These are phyloP conservation scores for Holothuria leucospilota DNA, from an alignment of 53 echinoderm and acorn worm genomes.

Conservation along the genomic window DNA sequence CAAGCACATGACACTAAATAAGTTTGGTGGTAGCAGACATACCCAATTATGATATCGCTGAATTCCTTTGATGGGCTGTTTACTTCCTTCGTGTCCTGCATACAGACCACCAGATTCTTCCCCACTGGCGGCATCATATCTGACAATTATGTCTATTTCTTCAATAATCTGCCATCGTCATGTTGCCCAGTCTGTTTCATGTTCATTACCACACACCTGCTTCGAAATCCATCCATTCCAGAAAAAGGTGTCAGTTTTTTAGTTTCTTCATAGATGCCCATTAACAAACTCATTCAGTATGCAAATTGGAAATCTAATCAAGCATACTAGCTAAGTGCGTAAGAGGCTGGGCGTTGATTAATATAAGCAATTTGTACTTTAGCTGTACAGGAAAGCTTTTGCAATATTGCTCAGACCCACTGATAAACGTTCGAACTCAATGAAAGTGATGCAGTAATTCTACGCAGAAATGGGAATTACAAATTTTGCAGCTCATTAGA, in stretches of 20 bases:
- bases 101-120: too few relatives aligned
- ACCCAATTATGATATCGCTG: too few relatives aligned
- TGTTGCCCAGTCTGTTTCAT: constrained; percentile 26
- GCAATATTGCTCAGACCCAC: constrained; percentile 50
- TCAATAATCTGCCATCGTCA: constrained; percentile 35
- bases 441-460: constrained; percentile 46
- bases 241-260: constrained; percentile 45
- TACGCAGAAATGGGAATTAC: constrained; percentile 33
- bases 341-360: constrained; percentile 54
- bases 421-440: constrained; percentile 48
- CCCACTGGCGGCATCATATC: background rate
- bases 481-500: constrained; percentile 15
- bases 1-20: too few relatives aligned
- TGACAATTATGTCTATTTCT: constrained; percentile 31
- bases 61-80: too few relatives aligned
- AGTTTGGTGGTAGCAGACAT: too few relatives aligned
- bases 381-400: constrained; percentile 45
- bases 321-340: constrained; percentile 52
- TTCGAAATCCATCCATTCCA: constrained; percentile 32
- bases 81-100: too few relatives aligned
- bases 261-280: constrained; percentile 38
- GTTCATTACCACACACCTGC: constrained; percentile 43
- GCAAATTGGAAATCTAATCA: constrained; percentile 60
- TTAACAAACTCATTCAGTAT: constrained; percentile 54
- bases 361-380: constrained; percentile 56